Evolutionary conservation across 2,113 vertebrate genomes (phyloP), one percentile per base, ranked within the genome.

Genomic region (Phyllopteryx taeniolatus): DNA sequence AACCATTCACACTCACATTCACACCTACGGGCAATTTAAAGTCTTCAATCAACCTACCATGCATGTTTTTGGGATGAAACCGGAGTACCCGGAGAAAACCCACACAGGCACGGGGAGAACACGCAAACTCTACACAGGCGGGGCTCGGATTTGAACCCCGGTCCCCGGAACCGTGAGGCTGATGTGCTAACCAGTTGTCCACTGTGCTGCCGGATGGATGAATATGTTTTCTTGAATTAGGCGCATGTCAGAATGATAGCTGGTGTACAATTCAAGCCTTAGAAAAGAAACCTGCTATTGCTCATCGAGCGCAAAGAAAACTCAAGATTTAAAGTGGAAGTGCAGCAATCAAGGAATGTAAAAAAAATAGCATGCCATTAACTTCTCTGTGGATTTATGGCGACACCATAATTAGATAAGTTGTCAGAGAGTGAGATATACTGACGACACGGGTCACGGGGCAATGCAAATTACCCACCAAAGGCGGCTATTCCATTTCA

Each of bases 341-440:
- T 66, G 68, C 64, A 68, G 68, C 70, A 61, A 65, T 19, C 67
- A 76, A 71, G 11, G 35, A 54, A 27, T 72, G 74, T 79, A 83
- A 86, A 80, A 80, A 5, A 90, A 89, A 92, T 89, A 91, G 84
- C 78, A 87, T 47, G 63, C 80, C 78, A 87, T 90, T 89, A 91
- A 90, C 84, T 82, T 87, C 84, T 77, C 77, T 82, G 75, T 83
- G 54, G 81, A 84, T 81, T 87, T 46, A 85, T 83, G 72, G 73
- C 76, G 81, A 76, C 67, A 15, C 71, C 80, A 71, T 91, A 91
- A 91, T 91, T 91, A 90, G 85, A 75, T 65, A 61, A 71, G 76
- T 86, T 82, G 80, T 82, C 80, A 85, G 85, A 90, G 77, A 81
- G 81, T 80, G 80, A 87, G 88, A 85, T 81, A 84, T 77, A 70